Percentiles rank a stretch among this genome's conserved stretches.
Conservation (phyloP, 2,888 invertebrate genomes). For the Nomada hirtipes region DNA sequence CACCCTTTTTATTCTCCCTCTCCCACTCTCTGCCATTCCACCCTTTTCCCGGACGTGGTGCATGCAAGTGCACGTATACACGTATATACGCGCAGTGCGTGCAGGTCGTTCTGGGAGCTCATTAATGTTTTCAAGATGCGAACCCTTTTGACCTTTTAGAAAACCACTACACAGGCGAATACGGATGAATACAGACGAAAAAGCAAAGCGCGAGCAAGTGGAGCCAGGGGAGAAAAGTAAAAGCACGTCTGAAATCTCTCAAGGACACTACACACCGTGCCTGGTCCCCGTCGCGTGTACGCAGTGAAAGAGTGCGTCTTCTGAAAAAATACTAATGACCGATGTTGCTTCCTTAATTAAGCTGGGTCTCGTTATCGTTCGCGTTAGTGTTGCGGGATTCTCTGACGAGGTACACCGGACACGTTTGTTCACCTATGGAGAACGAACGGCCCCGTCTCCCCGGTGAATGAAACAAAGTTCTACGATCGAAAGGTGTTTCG, state of each 20-base stretch:
- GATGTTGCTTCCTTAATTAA: conserved; percentile 58
- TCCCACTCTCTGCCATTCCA: conserved; percentile 29
- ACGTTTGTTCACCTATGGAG: not conserved
- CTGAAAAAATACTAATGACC: conserved; percentile 53
- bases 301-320: conserved; percentile 49
- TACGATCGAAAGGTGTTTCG: not conserved
- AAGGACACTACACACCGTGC: conserved; percentile 58
- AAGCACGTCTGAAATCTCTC: conserved; percentile 66
- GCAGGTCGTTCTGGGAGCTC: conserved; percentile 64
- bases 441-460: not conserved
- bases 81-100: conserved; percentile 44
- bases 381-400: not conserved
- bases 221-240: conserved; percentile 53
- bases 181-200: conserved; percentile 21
- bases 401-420: not conserved
- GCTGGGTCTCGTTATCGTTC: conserved; percentile 38
- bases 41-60: conserved; percentile 31
- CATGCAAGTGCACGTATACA: conserved; percentile 38
- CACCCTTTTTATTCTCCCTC: not conserved
- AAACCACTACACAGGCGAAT: conserved; percentile 61
- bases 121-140: conserved; percentile 72
- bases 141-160: conserved; percentile 69
- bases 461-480: conserved; percentile 13
- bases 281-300: conserved; percentile 37
- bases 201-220: conserved; percentile 60